A percentile compares a stretch with the other conserved stretches of the same genome.
Evolutionary conservation across 2,797 vertebrate genomes (phyloP).

Genomic region (Sternotherus odoratus): DNA sequence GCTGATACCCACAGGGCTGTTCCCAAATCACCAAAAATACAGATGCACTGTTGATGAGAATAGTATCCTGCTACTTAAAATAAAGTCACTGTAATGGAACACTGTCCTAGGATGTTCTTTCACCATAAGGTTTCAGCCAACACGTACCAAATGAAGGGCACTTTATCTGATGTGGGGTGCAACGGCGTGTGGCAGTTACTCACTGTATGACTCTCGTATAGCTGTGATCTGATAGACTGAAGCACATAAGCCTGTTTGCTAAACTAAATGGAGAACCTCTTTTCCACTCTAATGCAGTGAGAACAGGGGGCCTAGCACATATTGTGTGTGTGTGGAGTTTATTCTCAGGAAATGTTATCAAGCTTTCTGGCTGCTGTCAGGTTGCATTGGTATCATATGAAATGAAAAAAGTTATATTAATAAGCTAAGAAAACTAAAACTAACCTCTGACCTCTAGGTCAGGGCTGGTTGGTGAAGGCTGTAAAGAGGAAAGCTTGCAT

Average conservation of each 20-base stretch:
- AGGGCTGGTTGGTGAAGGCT: background rate
- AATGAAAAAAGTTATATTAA: background rate
- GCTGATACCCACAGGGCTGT: background rate
- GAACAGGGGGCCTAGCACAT: background rate
- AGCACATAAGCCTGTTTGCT: background rate
- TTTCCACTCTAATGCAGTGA: background rate
- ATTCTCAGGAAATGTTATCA: background rate
- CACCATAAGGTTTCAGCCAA: background rate
- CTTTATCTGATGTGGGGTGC: background rate
- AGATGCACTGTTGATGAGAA: background rate
- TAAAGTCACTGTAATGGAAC: background rate
- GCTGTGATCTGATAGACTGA: background rate
- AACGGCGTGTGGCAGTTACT: background rate
- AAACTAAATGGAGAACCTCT: background rate
- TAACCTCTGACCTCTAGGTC: background rate
- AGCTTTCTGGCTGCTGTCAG: background rate
- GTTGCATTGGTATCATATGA: background rate
- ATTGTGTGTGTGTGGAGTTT: background rate
- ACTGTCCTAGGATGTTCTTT: background rate
- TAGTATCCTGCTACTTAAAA: background rate
- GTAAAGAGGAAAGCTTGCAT: background rate
- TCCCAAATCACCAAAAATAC: background rate
- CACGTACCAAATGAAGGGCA: background rate
- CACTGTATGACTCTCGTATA: background rate
- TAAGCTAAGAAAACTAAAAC: background rate